Evolutionary conservation across 2,113 vertebrate genomes (phyloP).

Genomic region (Rhombomys opimus): DNA sequence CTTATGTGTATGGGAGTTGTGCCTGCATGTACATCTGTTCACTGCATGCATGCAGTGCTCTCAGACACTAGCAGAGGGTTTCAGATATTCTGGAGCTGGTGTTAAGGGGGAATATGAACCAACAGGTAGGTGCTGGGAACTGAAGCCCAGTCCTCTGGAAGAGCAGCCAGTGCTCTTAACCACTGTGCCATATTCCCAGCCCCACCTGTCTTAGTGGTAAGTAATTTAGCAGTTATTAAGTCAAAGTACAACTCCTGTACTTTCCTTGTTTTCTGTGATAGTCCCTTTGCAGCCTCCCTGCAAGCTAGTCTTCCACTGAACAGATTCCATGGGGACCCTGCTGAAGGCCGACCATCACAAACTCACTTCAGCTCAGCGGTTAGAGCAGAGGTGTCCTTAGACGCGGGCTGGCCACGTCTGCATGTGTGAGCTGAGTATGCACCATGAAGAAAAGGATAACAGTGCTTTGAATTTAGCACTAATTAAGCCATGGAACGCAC

Average conservation of each 20-base stretch:
- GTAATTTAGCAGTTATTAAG: background rate
- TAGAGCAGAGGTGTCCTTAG: background rate
- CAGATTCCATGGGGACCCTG: background rate
- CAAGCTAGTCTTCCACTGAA: background rate
- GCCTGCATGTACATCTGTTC: background rate
- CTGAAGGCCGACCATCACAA: background rate
- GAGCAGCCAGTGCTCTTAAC: background rate
- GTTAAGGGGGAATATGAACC: background rate
- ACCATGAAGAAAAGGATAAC: background rate
- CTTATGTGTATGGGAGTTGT: background rate
- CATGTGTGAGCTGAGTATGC: background rate
- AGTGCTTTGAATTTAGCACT: background rate
- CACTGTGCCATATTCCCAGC: background rate
- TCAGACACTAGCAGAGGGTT: no score
- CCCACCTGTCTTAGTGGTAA: background rate
- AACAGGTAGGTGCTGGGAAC: background rate
- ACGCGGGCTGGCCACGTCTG: background rate
- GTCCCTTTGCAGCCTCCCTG: background rate
- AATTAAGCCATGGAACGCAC: background rate
- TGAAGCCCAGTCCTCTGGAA: no score
- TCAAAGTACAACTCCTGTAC: background rate
- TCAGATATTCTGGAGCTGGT: background rate
- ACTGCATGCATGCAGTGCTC: background rate
- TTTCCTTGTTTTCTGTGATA: background rate
- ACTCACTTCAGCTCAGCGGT: background rate